These are phyloP conservation scores for Phoxinus phoxinus DNA, from an alignment of 2,113 vertebrate genomes.

Conservation along the genomic window DNA sequence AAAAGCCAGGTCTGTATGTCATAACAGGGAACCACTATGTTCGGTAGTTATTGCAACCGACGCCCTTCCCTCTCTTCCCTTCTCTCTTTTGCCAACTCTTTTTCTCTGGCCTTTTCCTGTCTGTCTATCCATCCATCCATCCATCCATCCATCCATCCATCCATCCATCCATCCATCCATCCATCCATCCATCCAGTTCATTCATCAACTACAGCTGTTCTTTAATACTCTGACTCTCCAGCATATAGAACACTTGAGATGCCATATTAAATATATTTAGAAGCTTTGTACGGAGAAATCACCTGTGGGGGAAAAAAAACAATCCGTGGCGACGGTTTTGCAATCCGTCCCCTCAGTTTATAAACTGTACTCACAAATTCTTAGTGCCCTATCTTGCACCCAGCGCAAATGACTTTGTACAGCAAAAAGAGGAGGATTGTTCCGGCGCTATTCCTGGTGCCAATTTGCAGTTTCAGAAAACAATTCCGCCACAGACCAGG, in stretches of 20 bases:
- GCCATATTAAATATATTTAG: neutral
- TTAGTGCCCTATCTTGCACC: too few relatives aligned
- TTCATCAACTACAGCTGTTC: conserved; percentile 1
- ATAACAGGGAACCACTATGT: conserved; percentile 75
- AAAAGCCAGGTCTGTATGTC: conserved; percentile 73
- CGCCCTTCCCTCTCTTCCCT: conserved; percentile 63
- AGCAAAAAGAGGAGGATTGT: too few relatives aligned
- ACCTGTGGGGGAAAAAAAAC: neutral
- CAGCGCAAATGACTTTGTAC: too few relatives aligned
- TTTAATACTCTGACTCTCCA: neutral
- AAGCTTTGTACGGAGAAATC: too few relatives aligned
- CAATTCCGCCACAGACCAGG: too few relatives aligned
- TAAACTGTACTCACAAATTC: too few relatives aligned
- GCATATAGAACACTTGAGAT: neutral
- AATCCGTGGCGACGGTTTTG: neutral
- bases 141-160: too few relatives aligned
- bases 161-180: too few relatives aligned
- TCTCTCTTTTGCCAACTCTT: conserved; percentile 21
- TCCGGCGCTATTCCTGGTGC: too few relatives aligned
- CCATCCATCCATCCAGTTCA: neutral
- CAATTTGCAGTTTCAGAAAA: too few relatives aligned
- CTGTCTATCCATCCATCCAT: neutral
- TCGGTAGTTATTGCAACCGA: conserved; percentile 69
- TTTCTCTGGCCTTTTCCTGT: conserved; percentile 23
- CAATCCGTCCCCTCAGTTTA: too few relatives aligned